phyloP scores from a whole-genome alignment of 2,888 invertebrate genomes.

The Callyntrura sp. region DNA sequence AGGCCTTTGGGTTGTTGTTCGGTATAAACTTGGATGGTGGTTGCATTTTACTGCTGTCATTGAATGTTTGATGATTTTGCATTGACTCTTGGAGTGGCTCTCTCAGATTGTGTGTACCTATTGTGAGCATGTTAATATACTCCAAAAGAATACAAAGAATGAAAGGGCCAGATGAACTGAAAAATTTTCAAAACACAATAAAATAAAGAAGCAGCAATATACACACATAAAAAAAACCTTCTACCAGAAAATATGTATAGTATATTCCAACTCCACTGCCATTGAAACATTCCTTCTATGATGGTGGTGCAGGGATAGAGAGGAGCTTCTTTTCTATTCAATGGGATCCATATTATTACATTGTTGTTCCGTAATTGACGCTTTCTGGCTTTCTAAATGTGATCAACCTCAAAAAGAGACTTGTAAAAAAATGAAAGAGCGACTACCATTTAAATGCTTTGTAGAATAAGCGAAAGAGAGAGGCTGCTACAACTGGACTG shows the following conservation, averaged over 20 bases:
- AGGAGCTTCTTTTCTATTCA: conserved; percentile 30
- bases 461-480: conserved; percentile 11
- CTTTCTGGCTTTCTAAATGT: conserved; percentile 67
- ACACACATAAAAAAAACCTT: background rate
- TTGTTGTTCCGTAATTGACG: conserved; percentile 69
- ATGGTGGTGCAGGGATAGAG: conserved; percentile 13
- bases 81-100: background rate
- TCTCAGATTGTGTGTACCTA: background rate
- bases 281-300: conserved; percentile 20
- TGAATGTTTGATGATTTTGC: conserved; percentile 43
- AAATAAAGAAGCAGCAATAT: background rate
- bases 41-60: conserved; percentile 24
- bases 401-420: conserved; percentile 36
- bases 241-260: conserved; percentile 65
- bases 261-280: conserved; percentile 44
- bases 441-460: conserved; percentile 66
- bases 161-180: conserved; percentile 64
- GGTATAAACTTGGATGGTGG: background rate
- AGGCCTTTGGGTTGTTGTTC: background rate
- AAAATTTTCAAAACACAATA: conserved; percentile 57
- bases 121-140: conserved; percentile 67
- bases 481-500: background rate
- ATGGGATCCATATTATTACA: conserved; percentile 32
- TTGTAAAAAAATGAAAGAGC: conserved; percentile 38
- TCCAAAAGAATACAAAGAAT: conserved; percentile 56